A percentile compares a stretch with the other conserved stretches of the same genome.
phyloP scores from a whole-genome alignment of 2,113 vertebrate species.

The Clarias batrachus region DNA sequence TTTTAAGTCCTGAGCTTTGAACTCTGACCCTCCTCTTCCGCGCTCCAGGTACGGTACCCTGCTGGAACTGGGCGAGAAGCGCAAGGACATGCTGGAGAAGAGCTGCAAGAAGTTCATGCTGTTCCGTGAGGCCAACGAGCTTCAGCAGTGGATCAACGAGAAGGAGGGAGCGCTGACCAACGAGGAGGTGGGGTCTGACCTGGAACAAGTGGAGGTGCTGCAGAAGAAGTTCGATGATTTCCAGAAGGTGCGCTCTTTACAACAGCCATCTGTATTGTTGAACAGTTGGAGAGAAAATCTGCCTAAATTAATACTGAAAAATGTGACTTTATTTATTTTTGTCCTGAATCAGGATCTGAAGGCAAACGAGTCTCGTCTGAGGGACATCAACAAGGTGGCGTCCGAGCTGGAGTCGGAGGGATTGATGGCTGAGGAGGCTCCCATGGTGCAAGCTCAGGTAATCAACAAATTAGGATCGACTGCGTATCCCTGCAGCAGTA shows the following conservation, averaged over 20 bases:
- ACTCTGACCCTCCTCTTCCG: not conserved
- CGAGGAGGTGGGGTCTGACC: conserved; percentile 91
- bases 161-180: conserved; percentile 90
- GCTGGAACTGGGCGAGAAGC: conserved; percentile 89
- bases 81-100: conserved; percentile 97
- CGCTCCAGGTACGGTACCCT: conserved; percentile 84
- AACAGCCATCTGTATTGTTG: not conserved
- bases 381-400: conserved; percentile 84
- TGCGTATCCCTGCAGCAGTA: too few species aligned
- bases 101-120: conserved; percentile 99
- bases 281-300: not conserved
- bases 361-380: conserved; percentile 93
- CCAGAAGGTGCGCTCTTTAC: conserved; percentile 82
- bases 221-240: conserved; percentile 99
- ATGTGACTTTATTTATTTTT: not conserved
- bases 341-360: conserved; percentile 83
- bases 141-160: conserved; percentile 97
- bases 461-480: not conserved
- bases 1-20: too few species aligned
- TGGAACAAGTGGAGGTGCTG: conserved; percentile 97
- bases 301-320: not conserved
- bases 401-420: conserved; percentile 27
- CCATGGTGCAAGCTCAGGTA: conserved; percentile 1
- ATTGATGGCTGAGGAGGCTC: conserved; percentile 21
- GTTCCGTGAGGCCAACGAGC: conserved; percentile 93